Evolutionary conservation across 2,113 vertebrate species (phyloP), one percentile per base, ranked within the genome.

Genomic region (Psilopsiagon aymara): DNA sequence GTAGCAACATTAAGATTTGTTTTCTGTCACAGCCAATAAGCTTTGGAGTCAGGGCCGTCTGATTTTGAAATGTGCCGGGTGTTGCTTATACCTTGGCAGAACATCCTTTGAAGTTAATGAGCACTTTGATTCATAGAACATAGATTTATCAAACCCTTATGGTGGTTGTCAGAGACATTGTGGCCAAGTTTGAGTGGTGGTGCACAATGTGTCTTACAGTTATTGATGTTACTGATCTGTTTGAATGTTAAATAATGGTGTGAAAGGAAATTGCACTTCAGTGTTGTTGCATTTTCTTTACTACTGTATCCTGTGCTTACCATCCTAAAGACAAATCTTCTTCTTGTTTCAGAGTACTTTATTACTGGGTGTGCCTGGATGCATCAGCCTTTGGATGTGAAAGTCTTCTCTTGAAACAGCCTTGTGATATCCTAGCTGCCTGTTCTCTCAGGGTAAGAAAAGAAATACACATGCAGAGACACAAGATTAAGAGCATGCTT

Each of bases 311-410:
- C 28, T 86, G 51, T 69, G 37, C 46, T 31, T 88, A 20, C 43
- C 13, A 17, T 62, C 44, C 62, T 87, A 57, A 93, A 88, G 37
- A 64, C 11, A 81, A 81, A 88, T 86, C 3, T 68, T 88, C 84
- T 88, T 95, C 11, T 78, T 64, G 2, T 94, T 96, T 69, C 94
- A 97, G 96, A 87, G 7, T 73, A 13, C 49, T 76, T 88, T 87
- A 25, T 89, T 44, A 76, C 53, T 49, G 57, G 5, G 69, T 43
- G 80, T 82, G 81, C 69, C 80, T 94, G 95, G 82, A 89, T 85
- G 70, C 70, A 43, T 88, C 74, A 86, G 70, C 62, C 74, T 76
- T 91, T 85, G 91, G 77, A 92, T 23, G 88, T 35, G 69, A 91
- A 25, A 20, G 0, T 41, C 86, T 82, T 88, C 47, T 79, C 77